Conservation (phyloP, 2,797 vertebrate species). For the Dallia pectoralis region DNA sequence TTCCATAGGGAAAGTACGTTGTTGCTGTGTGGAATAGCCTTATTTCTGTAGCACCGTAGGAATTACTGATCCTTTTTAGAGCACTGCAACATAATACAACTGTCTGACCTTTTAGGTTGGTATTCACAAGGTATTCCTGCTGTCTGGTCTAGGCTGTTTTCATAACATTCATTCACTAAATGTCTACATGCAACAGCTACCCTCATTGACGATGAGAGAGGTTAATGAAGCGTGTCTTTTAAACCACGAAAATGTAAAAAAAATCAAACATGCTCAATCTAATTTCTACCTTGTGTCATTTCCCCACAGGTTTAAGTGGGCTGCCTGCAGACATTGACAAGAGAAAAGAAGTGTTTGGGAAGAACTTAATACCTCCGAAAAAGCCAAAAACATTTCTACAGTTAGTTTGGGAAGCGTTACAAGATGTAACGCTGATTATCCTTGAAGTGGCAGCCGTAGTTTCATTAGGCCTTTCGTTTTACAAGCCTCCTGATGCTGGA, state of each 20-base stretch:
- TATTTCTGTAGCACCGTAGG: slow-evolving; percentile 11
- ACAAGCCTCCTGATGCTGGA: slow-evolving; percentile 90
- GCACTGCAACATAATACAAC: slow-evolving; percentile 27
- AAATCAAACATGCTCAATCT: slow-evolving; percentile 16
- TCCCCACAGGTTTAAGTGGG: slow-evolving; percentile 89
- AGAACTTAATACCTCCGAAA: slow-evolving; percentile 99
- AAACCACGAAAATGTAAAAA: not conserved
- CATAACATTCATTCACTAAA: not conserved
- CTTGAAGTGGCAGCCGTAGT: slow-evolving; percentile 99
- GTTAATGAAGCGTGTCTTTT: not conserved
- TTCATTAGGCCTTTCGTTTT: slow-evolving; percentile 99
- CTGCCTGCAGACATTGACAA: slow-evolving; percentile 94
- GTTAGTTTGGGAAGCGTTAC: slow-evolving; percentile 99
- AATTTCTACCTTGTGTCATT: not conserved
- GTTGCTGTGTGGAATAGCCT: slow-evolving; percentile 37
- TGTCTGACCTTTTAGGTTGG: slow-evolving; percentile 29
- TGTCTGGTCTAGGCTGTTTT: not conserved
- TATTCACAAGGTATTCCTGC: slow-evolving; percentile 1
- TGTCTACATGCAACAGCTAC: slow-evolving; percentile 4
- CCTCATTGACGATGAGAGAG: not conserved
- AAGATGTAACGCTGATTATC: slow-evolving; percentile 99
- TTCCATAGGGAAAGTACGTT: slow-evolving; percentile 41
- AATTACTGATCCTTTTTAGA: slow-evolving; percentile 39
- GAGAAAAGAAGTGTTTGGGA: slow-evolving; percentile 92
- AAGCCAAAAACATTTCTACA: slow-evolving; percentile 99